Base-by-base conservation (phyloP, 2,888 invertebrate species). In the Rotaria socialis region DNA sequence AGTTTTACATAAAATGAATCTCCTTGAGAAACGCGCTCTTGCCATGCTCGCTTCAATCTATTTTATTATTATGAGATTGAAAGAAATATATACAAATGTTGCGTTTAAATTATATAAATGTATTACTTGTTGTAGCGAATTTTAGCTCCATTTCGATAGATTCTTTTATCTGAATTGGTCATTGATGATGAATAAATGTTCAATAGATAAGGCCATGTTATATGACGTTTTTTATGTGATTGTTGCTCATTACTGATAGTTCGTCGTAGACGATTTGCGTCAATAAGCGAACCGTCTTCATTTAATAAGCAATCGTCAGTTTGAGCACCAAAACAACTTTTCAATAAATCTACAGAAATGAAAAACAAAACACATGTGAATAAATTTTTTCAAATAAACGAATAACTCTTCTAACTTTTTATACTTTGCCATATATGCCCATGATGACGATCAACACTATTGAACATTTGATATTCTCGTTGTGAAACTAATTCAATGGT, bases 1-100 rank as follows among this genome's bases (percentile, higher is more conserved):
- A 97, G 95, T 90, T 95, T 95, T 84, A 89, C 89, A 80, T 47
- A 47, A n/a, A 47, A 80, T 80, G 41, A n/a, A 80, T 80, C 80
- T 11, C 47, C 47, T 24, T n/a, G 80, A 47, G 47, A 47, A 2
- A 47, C 11, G n/a, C 80, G 80, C 47, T 47, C 43, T 80, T 47
- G 80, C 85, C 85, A 86, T 52, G n/a, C 47, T 50, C 75, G 80
- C 43, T 85, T 85, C 16, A 86, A 58, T 24, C 84, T 84, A 16
- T 52, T 16, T 52, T 52, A 16, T 4, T 52, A 52, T 14, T 16
- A 14, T 35, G 35, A 35, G 35, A 52, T 11, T 52, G 14, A 52
- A 52, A 52, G 11, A 14, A 16, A 16, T 52, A 52, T 52, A 11
- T 52, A 14, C 50, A 50, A 3, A 50, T 50, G 10, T 47, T 47